These are phyloP conservation scores for Astropecten irregularis DNA, from an alignment of 53 echinoderm and acorn worm genomes.

Conservation along the genomic window DNA sequence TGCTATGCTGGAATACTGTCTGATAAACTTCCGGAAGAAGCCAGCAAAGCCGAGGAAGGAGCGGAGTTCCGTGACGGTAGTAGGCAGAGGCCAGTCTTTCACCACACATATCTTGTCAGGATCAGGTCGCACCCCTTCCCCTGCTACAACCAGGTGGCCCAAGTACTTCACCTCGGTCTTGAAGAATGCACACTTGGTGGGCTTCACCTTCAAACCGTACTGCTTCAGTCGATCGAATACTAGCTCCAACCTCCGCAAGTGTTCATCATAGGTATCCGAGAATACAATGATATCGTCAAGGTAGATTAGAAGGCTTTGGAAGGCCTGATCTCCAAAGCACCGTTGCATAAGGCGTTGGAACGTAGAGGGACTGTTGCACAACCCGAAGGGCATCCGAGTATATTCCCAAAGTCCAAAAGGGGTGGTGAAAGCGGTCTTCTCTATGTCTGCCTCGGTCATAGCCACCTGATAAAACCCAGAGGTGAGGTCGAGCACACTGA, in stretches of 20 bases:
- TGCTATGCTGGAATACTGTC: not conserved
- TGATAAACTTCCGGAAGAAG: conserved; percentile 9
- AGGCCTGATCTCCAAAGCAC: conserved; percentile 35
- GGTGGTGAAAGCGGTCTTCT: conserved; percentile 51
- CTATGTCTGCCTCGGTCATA: not conserved
- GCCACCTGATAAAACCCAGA: conserved; percentile 51
- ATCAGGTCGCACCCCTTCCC: not conserved
- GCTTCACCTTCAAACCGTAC: conserved; percentile 31
- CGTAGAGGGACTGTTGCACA: conserved; percentile 38
- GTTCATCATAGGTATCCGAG: not conserved
- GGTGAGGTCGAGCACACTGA: conserved; percentile 36
- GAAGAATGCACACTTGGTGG: conserved; percentile 7
- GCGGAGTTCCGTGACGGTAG: conserved; percentile 1
- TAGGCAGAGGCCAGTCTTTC: not conserved
- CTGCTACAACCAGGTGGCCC: conserved; percentile 21
- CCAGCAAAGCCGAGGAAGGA: conserved; percentile 17
- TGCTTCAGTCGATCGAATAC: not conserved
- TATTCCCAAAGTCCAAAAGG: conserved; percentile 54
- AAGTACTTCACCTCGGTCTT: conserved; percentile 6
- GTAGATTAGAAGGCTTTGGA: conserved; percentile 35
- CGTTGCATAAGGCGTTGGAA: conserved; percentile 40
- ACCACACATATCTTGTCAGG: conserved; percentile 7
- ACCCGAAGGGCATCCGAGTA: conserved; percentile 33
- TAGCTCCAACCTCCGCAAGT: not conserved
- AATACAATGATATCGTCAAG: conserved; percentile 24